Percentiles rank a stretch among this genome's conserved stretches.
Evolutionary conservation across 2,113 vertebrate genomes (phyloP).

Genomic region (Burhinus bistriatus): DNA sequence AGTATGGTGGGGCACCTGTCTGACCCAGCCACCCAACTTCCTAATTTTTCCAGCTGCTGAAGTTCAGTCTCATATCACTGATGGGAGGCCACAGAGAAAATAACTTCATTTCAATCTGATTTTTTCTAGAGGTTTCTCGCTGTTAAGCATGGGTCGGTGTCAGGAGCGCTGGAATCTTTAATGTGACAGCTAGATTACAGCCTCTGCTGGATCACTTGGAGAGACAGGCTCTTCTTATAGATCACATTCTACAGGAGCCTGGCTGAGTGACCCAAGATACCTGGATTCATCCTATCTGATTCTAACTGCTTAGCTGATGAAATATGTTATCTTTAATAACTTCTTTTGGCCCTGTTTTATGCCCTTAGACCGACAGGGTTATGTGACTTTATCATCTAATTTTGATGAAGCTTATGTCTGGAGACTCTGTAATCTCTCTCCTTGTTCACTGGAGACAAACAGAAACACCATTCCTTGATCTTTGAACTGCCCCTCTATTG

Average conservation of each 20-base stretch:
- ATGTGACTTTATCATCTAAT: neutral
- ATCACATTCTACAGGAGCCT: neutral
- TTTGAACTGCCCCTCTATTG: neutral
- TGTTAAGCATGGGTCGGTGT: neutral
- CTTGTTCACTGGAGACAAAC: neutral
- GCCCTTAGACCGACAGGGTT: neutral
- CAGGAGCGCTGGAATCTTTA: neutral
- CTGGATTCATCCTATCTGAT: neutral
- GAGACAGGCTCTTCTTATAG: neutral
- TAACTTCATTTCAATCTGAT: neutral
- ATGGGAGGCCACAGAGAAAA: neutral
- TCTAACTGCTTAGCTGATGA: neutral
- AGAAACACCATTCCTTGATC: accelerated
- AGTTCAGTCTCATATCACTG: neutral
- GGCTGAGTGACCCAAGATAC: neutral
- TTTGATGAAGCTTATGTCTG: neutral
- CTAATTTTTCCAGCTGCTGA: neutral
- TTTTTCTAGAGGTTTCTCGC: neutral
- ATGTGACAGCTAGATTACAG: neutral
- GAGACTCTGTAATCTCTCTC: neutral
- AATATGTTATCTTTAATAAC: neutral
- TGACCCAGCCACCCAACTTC: neutral
- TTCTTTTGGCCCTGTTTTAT: neutral
- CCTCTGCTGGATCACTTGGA: neutral
- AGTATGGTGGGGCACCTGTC: neutral